phyloP scores from a whole-genome alignment of 2,888 invertebrate genomes.

The Stramonita haemastoma region DNA sequence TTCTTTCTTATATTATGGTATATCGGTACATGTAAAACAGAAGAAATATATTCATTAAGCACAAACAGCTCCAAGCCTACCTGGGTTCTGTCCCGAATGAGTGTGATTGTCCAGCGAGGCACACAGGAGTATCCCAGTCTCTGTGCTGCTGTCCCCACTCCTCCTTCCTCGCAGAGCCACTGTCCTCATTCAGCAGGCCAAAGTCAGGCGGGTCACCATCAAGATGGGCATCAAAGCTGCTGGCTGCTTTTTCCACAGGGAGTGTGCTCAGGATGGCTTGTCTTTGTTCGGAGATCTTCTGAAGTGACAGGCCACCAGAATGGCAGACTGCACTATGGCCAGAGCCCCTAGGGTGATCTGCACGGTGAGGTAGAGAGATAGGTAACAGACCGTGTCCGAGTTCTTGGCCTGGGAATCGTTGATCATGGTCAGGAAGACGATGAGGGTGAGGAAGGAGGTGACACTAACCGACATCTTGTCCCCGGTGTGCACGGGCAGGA shows the following conservation, averaged over 20 bases:
- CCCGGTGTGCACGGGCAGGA: slow-evolving; percentile 19
- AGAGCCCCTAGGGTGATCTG: slow-evolving; percentile 26
- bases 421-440: slow-evolving; percentile 30
- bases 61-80: neutral
- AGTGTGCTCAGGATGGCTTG: neutral
- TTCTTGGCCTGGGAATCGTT: slow-evolving; percentile 21
- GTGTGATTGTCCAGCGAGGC: neutral
- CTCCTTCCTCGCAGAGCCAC: neutral
- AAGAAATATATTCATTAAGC: too few species aligned
- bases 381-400: slow-evolving; percentile 32
- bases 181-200: neutral
- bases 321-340: slow-evolving; percentile 19
- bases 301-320: slow-evolving; percentile 1
- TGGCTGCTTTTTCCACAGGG: too few species aligned
- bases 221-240: neutral
- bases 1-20: too few species aligned
- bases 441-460: slow-evolving; percentile 33
- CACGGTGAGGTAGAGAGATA: slow-evolving; percentile 15
- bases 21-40: too few species aligned
- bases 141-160: neutral
- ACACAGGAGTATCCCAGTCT: neutral
- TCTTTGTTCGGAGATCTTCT: neutral
- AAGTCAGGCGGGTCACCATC: neutral
- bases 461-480: slow-evolving; percentile 34
- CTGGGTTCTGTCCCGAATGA: neutral